Evolutionary conservation across 2,797 vertebrate species (phyloP).

Genomic region (Hyperoplus lanceolatus): DNA sequence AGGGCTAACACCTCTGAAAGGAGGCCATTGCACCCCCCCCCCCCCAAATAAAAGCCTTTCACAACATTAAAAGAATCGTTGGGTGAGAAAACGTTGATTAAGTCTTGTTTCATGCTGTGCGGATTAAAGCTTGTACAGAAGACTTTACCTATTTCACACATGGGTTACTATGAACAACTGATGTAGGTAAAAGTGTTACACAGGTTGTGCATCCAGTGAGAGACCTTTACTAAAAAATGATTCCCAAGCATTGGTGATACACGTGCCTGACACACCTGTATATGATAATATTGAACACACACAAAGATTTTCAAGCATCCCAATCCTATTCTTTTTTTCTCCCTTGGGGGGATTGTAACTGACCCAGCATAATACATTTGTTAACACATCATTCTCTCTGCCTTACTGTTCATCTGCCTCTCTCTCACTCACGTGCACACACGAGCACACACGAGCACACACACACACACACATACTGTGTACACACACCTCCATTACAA

Average conservation of each 20-base stretch:
- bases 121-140: slow-evolving; percentile 34
- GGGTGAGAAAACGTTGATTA: slow-evolving; percentile 31
- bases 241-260: background rate
- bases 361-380: slow-evolving; percentile 60
- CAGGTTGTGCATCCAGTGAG: slow-evolving; percentile 19
- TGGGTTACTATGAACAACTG: slow-evolving; percentile 46
- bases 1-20: slow-evolving; percentile 59
- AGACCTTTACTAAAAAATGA: slow-evolving; percentile 17
- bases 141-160: slow-evolving; percentile 59
- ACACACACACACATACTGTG: slow-evolving; percentile 1
- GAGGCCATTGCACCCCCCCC: slow-evolving; percentile 29
- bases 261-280: slow-evolving; percentile 32
- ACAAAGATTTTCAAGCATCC: slow-evolving; percentile 36
- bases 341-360: slow-evolving; percentile 26
- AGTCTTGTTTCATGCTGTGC: slow-evolving; percentile 24
- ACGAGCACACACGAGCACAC: slow-evolving; percentile 49
- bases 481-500: slow-evolving; percentile 7
- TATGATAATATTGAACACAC: slow-evolving; percentile 45
- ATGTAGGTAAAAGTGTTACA: slow-evolving; percentile 23
- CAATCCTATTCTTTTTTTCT: slow-evolving; percentile 13
- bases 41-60: slow-evolving; percentile 54
- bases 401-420: slow-evolving; percentile 18
- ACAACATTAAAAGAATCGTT: slow-evolving; percentile 58
- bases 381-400: slow-evolving; percentile 40
- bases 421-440: background rate